Evolutionary conservation across 1,140 invertebrate species (phyloP).

Genomic region (Saccostrea cuccullata): DNA sequence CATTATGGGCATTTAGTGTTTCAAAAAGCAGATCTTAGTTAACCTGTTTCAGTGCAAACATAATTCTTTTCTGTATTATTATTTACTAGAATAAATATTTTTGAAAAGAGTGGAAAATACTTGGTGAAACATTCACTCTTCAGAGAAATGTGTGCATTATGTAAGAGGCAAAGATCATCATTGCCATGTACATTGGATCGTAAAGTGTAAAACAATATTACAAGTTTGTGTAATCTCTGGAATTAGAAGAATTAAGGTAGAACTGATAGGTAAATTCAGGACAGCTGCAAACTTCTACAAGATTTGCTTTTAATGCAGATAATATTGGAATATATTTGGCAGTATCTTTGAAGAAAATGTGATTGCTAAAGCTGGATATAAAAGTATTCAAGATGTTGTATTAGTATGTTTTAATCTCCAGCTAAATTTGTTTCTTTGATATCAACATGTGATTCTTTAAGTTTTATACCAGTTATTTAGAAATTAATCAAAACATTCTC

Average conservation of each 20-base stretch:
- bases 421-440: conserved; percentile 24
- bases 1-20: no score
- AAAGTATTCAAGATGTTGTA: conserved; percentile 32
- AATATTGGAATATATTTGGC: conserved; percentile 31
- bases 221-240: conserved; percentile 11
- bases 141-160: conserved; percentile 6
- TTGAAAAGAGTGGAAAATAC: background rate
- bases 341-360: conserved; percentile 36
- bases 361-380: conserved; percentile 14
- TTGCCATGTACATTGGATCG: background rate
- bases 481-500: conserved; percentile 32
- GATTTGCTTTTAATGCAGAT: conserved; percentile 36
- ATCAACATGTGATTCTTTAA: conserved; percentile 2
- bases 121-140: background rate
- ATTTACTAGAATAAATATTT: no score
- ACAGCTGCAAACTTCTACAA: conserved; percentile 10
- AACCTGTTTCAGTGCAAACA: no score
- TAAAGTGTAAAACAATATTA: conserved; percentile 20
- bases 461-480: conserved; percentile 36
- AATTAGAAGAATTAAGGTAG: conserved; percentile 32
- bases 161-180: background rate
- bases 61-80: no score
- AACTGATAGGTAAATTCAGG: conserved; percentile 31
- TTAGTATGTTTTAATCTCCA: conserved; percentile 31
- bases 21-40: no score